Percentiles rank a stretch among this genome's conserved stretches.
These are phyloP conservation scores for Empidonax alnorum DNA, from an alignment of 2,113 vertebrate genomes.

Conservation along the genomic window DNA sequence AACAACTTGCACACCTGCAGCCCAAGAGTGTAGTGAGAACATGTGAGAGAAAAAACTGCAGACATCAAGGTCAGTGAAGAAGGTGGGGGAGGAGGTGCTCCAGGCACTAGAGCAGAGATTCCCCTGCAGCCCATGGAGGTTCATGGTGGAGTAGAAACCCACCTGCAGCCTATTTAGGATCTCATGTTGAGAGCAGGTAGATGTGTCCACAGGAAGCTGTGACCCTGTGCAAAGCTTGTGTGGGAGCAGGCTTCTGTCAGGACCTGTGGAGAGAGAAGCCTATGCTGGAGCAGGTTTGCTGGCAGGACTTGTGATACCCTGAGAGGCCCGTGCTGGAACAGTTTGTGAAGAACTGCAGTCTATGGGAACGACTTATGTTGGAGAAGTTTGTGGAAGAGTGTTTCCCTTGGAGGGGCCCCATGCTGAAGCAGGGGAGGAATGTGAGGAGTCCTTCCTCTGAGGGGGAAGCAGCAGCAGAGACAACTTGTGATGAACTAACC, in stretches of 20 bases:
- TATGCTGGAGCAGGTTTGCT: neutral
- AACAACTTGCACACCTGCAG: neutral
- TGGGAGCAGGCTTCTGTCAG: neutral
- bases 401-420: neutral
- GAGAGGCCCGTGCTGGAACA: neutral
- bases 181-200: neutral
- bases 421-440: neutral
- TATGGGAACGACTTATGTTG: neutral
- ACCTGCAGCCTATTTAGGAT: neutral
- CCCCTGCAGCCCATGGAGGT: fast-evolving
- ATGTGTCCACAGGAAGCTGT: neutral
- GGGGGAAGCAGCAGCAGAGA: neutral
- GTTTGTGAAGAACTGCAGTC: neutral
- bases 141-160: neutral
- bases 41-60: neutral
- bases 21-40: neutral
- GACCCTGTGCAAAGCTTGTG: neutral
- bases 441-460: neutral
- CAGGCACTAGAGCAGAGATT: neutral
- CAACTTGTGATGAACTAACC: too few species aligned
- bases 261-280: neutral
- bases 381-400: neutral
- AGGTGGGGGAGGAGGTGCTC: neutral
- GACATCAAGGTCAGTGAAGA: neutral
- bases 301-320: neutral